Evolutionary conservation across 1,140 invertebrate species (phyloP).

Genomic region (Aphaenogaster floridana): DNA sequence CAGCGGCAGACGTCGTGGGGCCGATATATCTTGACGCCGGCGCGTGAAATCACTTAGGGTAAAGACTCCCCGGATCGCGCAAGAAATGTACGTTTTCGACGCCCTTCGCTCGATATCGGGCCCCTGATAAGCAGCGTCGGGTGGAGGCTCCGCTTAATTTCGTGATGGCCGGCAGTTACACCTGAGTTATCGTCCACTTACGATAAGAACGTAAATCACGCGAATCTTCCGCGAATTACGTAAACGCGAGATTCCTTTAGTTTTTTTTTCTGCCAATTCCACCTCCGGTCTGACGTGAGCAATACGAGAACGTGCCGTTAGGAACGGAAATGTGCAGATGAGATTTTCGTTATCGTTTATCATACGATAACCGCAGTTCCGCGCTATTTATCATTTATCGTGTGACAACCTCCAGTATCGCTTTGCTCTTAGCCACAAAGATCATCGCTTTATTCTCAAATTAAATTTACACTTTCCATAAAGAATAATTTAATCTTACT

Average conservation of each 20-base stretch:
- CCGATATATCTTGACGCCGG: conserved; percentile 18
- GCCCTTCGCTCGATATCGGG: conserved; percentile 18
- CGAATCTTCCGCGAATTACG: conserved; percentile 33
- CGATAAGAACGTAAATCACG: conserved; percentile 50
- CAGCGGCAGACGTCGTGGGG: background rate
- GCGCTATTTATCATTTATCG: background rate
- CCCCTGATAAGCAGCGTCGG: background rate
- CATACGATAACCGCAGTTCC: background rate
- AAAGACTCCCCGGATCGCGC: background rate
- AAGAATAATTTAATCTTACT: conserved; percentile 4
- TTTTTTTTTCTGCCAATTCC: conserved; percentile 8
- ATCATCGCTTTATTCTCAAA: background rate
- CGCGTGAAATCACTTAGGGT: conserved; percentile 20
- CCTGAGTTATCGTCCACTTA: conserved; percentile 43
- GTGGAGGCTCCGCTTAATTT: conserved; percentile 28
- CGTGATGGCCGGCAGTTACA: conserved; percentile 56
- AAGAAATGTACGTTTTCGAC: conserved; percentile 16
- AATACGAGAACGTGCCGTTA: background rate
- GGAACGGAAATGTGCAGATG: background rate
- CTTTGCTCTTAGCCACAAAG: background rate
- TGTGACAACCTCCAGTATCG: background rate
- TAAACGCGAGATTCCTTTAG: conserved; percentile 14
- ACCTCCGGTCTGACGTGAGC: background rate
- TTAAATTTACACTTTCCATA: background rate
- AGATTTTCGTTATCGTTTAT: background rate